These are phyloP conservation scores for Lytechinus variegatus DNA, from an alignment of 35 echinoderm and acorn worm species.

Conservation along the genomic window DNA sequence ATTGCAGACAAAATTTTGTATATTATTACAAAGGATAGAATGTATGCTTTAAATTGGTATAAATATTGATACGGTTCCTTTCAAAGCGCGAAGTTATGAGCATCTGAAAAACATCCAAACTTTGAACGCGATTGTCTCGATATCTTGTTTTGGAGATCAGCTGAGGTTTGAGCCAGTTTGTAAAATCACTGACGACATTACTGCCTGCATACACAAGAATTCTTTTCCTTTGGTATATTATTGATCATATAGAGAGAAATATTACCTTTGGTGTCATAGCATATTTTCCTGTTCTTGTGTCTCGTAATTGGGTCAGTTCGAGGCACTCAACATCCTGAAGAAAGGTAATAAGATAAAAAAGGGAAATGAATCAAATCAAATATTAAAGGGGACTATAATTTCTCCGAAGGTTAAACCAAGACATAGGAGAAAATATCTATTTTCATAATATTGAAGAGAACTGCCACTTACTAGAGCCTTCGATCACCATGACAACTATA, in stretches of 20 bases:
- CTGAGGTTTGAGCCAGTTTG: too few relatives aligned
- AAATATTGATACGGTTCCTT: too few relatives aligned
- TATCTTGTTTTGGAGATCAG: too few relatives aligned
- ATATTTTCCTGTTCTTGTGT: conserved; percentile 89
- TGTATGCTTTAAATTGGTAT: too few relatives aligned
- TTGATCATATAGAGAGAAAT: neutral
- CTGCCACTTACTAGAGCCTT: neutral
- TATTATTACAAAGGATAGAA: too few relatives aligned
- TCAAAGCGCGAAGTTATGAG: too few relatives aligned
- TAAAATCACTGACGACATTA: neutral
- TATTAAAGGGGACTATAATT: neutral
- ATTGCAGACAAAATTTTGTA: too few relatives aligned
- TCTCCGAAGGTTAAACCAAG: neutral
- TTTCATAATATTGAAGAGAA: neutral
- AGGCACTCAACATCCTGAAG: conserved; percentile 91
- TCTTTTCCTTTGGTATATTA: neutral
- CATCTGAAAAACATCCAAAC: too few relatives aligned
- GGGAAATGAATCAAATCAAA: neutral
- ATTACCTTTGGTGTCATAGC: conserved; percentile 88
- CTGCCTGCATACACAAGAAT: neutral
- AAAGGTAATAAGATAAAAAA: neutral
- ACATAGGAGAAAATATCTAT: neutral
- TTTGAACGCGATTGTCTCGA: too few relatives aligned
- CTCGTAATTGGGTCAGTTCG: conserved; percentile 78
- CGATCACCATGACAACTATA: neutral